A percentile compares a stretch with the other conserved stretches of the same genome.
Conservation (phyloP, 1,140 invertebrate species). For the Drosophila fuyamai region DNA sequence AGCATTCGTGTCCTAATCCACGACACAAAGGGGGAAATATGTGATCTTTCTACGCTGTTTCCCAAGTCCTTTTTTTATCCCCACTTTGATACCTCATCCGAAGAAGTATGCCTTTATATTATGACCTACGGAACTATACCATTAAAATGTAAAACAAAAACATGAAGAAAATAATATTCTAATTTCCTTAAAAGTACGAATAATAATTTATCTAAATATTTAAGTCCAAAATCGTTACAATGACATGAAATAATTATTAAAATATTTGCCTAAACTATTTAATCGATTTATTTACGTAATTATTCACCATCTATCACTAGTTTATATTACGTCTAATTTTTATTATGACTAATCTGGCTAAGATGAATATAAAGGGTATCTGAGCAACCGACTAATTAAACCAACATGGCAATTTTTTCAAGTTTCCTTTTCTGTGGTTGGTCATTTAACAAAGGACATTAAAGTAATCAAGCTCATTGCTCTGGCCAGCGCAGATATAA, state of each 20-base stretch:
- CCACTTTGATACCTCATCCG: slow-evolving; percentile 3
- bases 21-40: slow-evolving; percentile 25
- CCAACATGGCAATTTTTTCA: background rate
- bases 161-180: too few species aligned
- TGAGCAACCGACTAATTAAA: background rate
- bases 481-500: slow-evolving; percentile 34
- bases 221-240: too few species aligned
- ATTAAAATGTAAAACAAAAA: too few species aligned
- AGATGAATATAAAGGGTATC: background rate
- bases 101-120: too few species aligned
- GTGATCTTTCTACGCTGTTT: background rate
- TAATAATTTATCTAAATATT: too few species aligned
- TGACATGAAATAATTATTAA: too few species aligned
- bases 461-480: slow-evolving; percentile 57
- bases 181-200: too few species aligned
- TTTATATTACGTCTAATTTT: too few species aligned
- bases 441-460: slow-evolving; percentile 53
- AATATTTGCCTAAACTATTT: too few species aligned
- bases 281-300: too few species aligned
- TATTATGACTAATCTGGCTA: background rate
- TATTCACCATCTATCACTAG: too few species aligned
- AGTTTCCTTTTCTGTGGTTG: slow-evolving; percentile 15
- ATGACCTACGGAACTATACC: too few species aligned
- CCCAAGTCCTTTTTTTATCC: background rate
- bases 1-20: slow-evolving; percentile 48